Conservation (phyloP, 1,140 invertebrate species). For the Pseudomyrmex sp. region DNA sequence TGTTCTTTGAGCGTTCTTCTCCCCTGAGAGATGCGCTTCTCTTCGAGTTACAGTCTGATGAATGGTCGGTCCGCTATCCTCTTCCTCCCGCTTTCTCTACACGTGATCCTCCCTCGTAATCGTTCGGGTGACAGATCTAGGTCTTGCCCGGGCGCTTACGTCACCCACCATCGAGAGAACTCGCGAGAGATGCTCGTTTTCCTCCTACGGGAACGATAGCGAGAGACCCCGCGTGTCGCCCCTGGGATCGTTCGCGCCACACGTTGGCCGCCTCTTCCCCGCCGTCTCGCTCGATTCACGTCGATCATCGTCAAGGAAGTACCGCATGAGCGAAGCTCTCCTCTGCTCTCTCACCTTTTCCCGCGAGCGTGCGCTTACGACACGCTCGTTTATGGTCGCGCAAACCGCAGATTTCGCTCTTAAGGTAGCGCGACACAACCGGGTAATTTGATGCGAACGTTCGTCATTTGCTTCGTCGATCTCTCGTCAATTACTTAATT, state of each 20-base stretch:
- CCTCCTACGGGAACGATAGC: conserved; percentile 14
- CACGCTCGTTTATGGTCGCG: conserved; percentile 58
- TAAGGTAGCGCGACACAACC: conserved; percentile 12
- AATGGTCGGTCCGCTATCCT: conserved; percentile 69
- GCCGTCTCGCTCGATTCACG: conserved; percentile 53
- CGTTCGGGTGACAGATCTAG: conserved; percentile 79
- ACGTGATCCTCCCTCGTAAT: conserved; percentile 73
- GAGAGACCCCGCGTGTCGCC: conserved; percentile 30
- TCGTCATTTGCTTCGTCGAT: neutral
- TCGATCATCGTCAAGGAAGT: conserved; percentile 69
- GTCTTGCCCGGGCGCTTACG: conserved; percentile 73
- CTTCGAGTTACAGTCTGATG: conserved; percentile 69
- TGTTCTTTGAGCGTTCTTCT: neutral
- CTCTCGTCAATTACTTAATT: neutral
- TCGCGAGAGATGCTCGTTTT: conserved; percentile 20
- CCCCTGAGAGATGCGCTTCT: conserved; percentile 44
- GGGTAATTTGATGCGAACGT: neutral
- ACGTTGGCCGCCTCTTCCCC: conserved; percentile 7
- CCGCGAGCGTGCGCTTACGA: conserved; percentile 52
- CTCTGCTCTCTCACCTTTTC: conserved; percentile 61
- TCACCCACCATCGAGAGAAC: conserved; percentile 58
- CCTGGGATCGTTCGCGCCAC: conserved; percentile 43
- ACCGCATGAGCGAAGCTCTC: conserved; percentile 22
- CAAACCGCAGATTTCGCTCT: conserved; percentile 10
- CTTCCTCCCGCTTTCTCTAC: conserved; percentile 52